Base-by-base conservation (phyloP, 2,888 invertebrate genomes). In the Cecidostiba fungosa region DNA sequence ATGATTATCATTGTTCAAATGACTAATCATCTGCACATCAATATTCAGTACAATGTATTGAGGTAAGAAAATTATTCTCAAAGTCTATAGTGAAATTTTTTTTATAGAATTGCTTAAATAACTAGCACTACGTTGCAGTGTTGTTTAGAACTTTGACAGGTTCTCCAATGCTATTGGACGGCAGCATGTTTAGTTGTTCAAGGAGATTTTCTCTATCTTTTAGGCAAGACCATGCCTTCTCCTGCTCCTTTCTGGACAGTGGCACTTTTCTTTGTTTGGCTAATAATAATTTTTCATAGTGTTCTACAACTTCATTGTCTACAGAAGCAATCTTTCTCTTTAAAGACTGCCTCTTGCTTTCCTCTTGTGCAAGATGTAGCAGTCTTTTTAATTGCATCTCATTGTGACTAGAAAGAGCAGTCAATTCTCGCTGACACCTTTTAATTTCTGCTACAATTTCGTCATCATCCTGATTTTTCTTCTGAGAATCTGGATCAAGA, bases 391-490 rank as follows among this genome's bases (percentile, higher is more conserved):
- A 94, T 90, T 97, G 96, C 39, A 95, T 94, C 87, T 96, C 95
- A 92, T 99, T 99, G 91, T 98, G 97, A 93, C 96, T 96, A 88
- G 97, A 96, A 10, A 98, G 95, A 32, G 96, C 95, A 77, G 95
- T 95, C 26, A 98, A 93, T 93, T 98, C 98, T 85, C 97, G 96
- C 90, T 98, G 97, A 89, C 98, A 98, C 90, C 97, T 96, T 91
- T 97, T 97, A 19, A 99, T 97, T 94, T 98, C 98, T 14, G 95
- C 94, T 87, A 98, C 94, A 90, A 99, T 97, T 93, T 98, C 98
- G 94, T 98, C 98, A 90, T 97, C 97, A 4, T 97, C 96, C 79
- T 95, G 95, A 89, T 90, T 91, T 59, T 92, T 93, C 73, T 92
- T 92, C 66, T 91, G 91, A 0, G 88, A 96, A 88, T 96, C 96